Conservation (phyloP, 2,113 vertebrate species). For the Reinhardtius hippoglossoides region DNA sequence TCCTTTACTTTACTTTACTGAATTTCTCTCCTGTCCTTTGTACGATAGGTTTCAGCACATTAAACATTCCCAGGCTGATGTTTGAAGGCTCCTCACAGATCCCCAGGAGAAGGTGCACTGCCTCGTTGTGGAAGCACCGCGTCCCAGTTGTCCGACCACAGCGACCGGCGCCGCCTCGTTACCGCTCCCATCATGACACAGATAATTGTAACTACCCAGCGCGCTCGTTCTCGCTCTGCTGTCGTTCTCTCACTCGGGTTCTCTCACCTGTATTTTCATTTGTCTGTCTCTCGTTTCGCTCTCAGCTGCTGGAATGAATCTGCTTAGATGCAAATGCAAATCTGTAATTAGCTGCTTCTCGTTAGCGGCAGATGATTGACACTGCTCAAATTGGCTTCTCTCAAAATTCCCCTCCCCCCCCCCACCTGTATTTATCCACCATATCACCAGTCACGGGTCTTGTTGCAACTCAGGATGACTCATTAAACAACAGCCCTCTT, state of each 20-base stretch:
- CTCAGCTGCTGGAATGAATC: neutral
- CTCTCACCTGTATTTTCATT: neutral
- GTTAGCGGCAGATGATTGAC: slow-evolving; percentile 26
- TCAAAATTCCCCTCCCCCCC: neutral
- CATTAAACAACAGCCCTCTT: slow-evolving; percentile 34
- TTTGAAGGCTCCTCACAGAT: neutral
- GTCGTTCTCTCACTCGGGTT: slow-evolving; percentile 1
- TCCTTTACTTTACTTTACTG: too few species aligned
- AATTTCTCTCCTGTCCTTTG: too few species aligned
- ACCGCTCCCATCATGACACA: too few species aligned
- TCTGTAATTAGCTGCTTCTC: slow-evolving; percentile 44
- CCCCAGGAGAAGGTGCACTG: neutral
- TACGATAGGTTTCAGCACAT: too few species aligned
- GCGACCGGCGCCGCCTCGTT: neutral
- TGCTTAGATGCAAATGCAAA: slow-evolving; percentile 38
- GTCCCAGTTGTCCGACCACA: neutral
- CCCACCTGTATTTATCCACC: neutral
- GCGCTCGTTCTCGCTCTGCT: neutral
- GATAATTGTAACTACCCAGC: slow-evolving; percentile 2
- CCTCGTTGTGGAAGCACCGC: neutral
- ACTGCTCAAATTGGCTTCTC: slow-evolving; percentile 37
- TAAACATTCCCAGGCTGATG: too few species aligned
- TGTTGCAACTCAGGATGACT: slow-evolving; percentile 29
- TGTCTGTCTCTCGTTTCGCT: neutral
- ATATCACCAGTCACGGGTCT: slow-evolving; percentile 8